A percentile compares a stretch with the other conserved stretches of the same genome.
Evolutionary conservation across 2,113 vertebrate genomes (phyloP).

Genomic region (Microcebus tavaratra): DNA sequence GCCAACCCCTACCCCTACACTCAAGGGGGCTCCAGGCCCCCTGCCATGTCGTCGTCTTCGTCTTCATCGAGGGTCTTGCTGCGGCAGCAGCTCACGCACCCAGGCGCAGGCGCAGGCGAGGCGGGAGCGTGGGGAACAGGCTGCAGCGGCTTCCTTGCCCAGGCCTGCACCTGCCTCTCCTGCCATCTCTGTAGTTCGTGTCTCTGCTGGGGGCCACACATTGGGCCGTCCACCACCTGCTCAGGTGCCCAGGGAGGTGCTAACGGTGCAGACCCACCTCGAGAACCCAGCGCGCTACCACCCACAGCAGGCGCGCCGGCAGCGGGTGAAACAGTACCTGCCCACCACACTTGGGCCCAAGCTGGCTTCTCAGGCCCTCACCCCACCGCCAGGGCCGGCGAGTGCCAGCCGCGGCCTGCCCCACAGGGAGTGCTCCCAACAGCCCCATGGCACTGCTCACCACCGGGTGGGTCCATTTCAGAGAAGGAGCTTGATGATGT

Average conservation of each 20-base stretch:
- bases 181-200: conserved; percentile 88
- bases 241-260: conserved; percentile 92
- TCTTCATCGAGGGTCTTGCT: conserved; percentile 88
- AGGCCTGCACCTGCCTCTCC: conserved; percentile 85
- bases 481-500: conserved; percentile 92
- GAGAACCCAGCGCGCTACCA: conserved; percentile 93
- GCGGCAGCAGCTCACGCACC: conserved; percentile 93
- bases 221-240: conserved; percentile 86
- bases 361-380: conserved; percentile 85
- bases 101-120: conserved; percentile 92
- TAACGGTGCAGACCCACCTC: conserved; percentile 92
- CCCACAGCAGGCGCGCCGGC: conserved; percentile 91
- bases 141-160: conserved; percentile 79
- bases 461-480: conserved; percentile 88
- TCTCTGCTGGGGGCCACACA: conserved; percentile 70
- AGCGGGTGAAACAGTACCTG: conserved; percentile 93
- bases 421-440: conserved; percentile 88
- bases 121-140: conserved; percentile 88
- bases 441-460: conserved; percentile 93
- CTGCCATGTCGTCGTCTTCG: conserved; percentile 79
- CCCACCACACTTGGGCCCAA: conserved; percentile 91
- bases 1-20: conserved; percentile 85
- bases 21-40: conserved; percentile 78
- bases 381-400: conserved; percentile 81
- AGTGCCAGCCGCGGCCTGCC: conserved; percentile 82